Percentiles rank a stretch among this genome's conserved stretches.
phyloP scores from a whole-genome alignment of 2,797 vertebrate species.

The Paratrypauchen microcephalus region DNA sequence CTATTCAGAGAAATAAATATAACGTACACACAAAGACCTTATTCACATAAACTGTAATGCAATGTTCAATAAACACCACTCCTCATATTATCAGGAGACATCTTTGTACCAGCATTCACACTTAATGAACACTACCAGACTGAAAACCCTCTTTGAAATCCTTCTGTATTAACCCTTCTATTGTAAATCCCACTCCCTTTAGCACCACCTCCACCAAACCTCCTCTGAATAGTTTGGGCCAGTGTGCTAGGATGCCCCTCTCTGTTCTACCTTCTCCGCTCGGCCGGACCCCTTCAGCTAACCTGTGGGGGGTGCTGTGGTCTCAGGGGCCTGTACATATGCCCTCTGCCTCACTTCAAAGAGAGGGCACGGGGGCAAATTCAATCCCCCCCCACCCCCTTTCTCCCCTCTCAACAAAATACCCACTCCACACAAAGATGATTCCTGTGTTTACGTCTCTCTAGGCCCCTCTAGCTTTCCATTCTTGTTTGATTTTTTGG shows the following conservation, averaged over 20 bases:
- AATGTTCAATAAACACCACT: background rate
- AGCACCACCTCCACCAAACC: constrained; percentile 22
- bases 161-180: constrained; percentile 20
- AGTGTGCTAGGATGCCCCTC: constrained; percentile 40
- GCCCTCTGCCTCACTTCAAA: constrained; percentile 83
- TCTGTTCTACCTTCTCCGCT: constrained; percentile 53
- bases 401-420: constrained; percentile 21
- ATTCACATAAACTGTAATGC: too few relatives aligned
- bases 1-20: background rate
- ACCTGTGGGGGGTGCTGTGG: constrained; percentile 70
- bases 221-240: constrained; percentile 29
- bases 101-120: constrained; percentile 1
- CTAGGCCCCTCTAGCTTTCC: constrained; percentile 72
- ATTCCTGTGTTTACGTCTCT: constrained; percentile 64
- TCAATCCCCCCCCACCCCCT: constrained; percentile 55
- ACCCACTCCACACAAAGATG: constrained; percentile 73
- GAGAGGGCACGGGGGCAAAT: constrained; percentile 74
- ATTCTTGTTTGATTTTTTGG: constrained; percentile 41
- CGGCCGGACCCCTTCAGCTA: constrained; percentile 69
- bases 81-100: background rate
- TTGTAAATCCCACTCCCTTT: constrained; percentile 16
- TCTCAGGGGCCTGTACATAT: constrained; percentile 76
- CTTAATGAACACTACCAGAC: constrained; percentile 16
- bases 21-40: background rate
- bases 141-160: background rate